A percentile compares a stretch with the other conserved stretches of the same genome.
Evolutionary conservation across 2,797 vertebrate species (phyloP).

Genomic region (Chelidonichthys spinosus): DNA sequence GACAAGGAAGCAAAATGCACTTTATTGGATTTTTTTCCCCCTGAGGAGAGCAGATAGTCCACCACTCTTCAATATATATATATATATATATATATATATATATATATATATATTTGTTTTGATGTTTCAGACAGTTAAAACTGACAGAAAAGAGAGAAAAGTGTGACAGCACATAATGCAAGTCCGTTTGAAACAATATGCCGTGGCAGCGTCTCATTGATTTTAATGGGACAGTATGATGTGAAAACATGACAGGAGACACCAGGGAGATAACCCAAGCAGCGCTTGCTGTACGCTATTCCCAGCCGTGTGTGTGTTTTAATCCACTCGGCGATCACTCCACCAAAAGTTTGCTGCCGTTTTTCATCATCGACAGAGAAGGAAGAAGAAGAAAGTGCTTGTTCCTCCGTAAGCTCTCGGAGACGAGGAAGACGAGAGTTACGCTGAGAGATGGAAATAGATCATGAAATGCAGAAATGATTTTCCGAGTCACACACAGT

Average conservation of each 20-base stretch:
- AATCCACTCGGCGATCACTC: conserved; percentile 74
- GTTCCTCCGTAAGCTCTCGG: conserved; percentile 66
- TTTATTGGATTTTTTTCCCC: conserved; percentile 12
- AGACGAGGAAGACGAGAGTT: conserved; percentile 62
- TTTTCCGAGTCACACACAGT: conserved; percentile 76
- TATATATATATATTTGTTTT: neutral
- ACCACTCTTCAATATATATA: conserved; percentile 8
- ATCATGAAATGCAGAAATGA: conserved; percentile 77
- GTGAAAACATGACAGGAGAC: conserved; percentile 80
- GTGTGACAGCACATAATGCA: conserved; percentile 49
- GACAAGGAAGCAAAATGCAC: conserved; percentile 22
- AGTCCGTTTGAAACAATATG: conserved; percentile 67
- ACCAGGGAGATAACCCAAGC: conserved; percentile 76
- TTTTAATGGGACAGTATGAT: conserved; percentile 80
- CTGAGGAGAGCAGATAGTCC: conserved; percentile 39
- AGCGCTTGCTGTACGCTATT: conserved; percentile 69
- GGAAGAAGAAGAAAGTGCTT: conserved; percentile 34
- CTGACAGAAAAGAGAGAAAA: conserved; percentile 45
- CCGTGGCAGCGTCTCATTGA: conserved; percentile 69
- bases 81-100: neutral
- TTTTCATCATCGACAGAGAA: conserved; percentile 70
- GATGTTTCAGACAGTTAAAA: conserved; percentile 54
- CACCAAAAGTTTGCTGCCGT: conserved; percentile 72
- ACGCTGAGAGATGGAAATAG: conserved; percentile 79
- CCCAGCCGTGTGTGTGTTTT: conserved; percentile 75